Percentiles rank a stretch among this genome's conserved stretches.
These are phyloP conservation scores for Scopus umbretta DNA, from an alignment of 2,113 vertebrate genomes.

Conservation along the genomic window DNA sequence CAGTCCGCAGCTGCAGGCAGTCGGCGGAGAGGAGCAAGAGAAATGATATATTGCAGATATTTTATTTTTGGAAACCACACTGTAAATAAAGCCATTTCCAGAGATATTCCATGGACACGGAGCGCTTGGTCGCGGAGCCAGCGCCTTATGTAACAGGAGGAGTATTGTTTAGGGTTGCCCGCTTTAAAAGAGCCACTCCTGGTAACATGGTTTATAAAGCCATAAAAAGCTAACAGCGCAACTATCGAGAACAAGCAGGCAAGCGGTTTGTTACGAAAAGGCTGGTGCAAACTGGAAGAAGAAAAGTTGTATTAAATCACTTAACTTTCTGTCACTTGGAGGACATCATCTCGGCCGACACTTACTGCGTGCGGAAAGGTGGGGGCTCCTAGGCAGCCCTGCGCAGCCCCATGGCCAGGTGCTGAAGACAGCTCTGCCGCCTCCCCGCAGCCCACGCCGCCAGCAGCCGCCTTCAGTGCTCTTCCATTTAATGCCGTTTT, in stretches of 20 bases:
- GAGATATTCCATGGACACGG: slow-evolving; percentile 68
- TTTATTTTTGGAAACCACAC: slow-evolving; percentile 69
- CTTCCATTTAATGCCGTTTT: slow-evolving; percentile 26
- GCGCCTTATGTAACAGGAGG: slow-evolving; percentile 70
- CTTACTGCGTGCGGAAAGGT: slow-evolving; percentile 58
- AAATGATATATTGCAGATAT: slow-evolving; percentile 57
- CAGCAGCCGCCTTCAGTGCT: not conserved
- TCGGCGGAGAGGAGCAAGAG: slow-evolving; percentile 25
- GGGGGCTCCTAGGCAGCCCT: slow-evolving; percentile 51
- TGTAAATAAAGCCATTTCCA: slow-evolving; percentile 74
- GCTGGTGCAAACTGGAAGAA: not conserved
- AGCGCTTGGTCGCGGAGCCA: slow-evolving; percentile 54
- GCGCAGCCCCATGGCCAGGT: slow-evolving; percentile 60
- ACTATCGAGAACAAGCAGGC: not conserved
- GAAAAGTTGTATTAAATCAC: not conserved
- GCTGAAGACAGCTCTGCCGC: slow-evolving; percentile 74
- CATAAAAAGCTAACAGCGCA: slow-evolving; percentile 56
- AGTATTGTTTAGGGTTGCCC: slow-evolving; percentile 70
- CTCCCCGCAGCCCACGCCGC: not conserved
- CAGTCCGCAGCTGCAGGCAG: slow-evolving; percentile 42
- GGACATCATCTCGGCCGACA: not conserved
- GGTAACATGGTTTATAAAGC: slow-evolving; percentile 68
- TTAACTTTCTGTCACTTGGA: not conserved
- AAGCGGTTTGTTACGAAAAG: not conserved
- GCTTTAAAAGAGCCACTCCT: slow-evolving; percentile 62